Percentiles rank a stretch among this genome's conserved stretches.
These are phyloP conservation scores for Alcedo atthis DNA, from an alignment of 2,797 vertebrate genomes.

Conservation along the genomic window DNA sequence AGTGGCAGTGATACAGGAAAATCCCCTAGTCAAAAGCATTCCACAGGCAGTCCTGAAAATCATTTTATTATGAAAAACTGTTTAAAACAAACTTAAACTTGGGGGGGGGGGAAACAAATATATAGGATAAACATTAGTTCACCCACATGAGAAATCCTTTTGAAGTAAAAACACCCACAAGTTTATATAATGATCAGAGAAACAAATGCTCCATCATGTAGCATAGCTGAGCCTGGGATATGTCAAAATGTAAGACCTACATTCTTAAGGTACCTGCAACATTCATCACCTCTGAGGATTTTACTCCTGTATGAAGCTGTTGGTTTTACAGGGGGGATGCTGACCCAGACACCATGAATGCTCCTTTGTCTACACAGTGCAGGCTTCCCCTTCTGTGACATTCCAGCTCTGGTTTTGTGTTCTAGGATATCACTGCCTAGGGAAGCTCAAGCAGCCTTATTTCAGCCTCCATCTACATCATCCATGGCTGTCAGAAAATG, in stretches of 20 bases:
- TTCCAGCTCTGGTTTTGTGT: constrained; percentile 24
- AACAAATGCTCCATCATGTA: neutral
- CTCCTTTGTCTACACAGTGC: neutral
- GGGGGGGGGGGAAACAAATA: no score
- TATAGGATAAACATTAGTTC: neutral
- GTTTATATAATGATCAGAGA: neutral
- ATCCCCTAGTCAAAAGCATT: neutral
- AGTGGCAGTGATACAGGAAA: neutral
- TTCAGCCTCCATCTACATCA: neutral
- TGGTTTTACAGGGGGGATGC: neutral
- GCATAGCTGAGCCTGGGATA: neutral
- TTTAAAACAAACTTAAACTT: constrained; percentile 24
- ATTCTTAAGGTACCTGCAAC: neutral
- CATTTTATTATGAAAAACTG: constrained; percentile 45
- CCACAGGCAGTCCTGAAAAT: neutral
- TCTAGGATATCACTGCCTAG: neutral
- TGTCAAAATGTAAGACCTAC: neutral
- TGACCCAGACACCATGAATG: neutral
- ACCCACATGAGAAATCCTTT: neutral
- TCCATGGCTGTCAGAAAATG: neutral
- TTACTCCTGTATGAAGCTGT: neutral
- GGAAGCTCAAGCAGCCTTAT: neutral
- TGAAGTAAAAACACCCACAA: constrained; percentile 6
- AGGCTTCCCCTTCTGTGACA: constrained; percentile 19
- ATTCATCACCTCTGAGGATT: neutral